Conservation (phyloP, 2,113 vertebrate genomes). For the Melanotaenia duboulayi region DNA sequence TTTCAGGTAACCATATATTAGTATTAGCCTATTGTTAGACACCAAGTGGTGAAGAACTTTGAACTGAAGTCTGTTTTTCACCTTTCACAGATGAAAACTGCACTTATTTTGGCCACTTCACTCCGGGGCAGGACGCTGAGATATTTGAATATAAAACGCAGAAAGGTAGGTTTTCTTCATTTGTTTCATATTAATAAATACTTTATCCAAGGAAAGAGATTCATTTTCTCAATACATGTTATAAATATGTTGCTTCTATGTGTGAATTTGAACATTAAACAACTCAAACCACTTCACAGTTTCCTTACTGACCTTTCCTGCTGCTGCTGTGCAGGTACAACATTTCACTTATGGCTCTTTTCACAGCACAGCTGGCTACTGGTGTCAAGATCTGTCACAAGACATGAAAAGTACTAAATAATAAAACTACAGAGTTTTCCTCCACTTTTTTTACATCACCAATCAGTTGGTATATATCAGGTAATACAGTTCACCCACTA, state of each 20-base stretch:
- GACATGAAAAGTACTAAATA: neutral
- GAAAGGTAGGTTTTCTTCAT: slow-evolving; percentile 85
- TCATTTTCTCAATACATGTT: neutral
- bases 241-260: neutral
- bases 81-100: slow-evolving; percentile 89
- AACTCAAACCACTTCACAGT: neutral
- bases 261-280: slow-evolving; percentile 28
- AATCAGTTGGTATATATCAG: neutral
- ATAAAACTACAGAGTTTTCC: neutral
- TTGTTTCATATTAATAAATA: neutral
- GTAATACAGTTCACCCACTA: neutral
- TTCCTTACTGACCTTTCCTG: slow-evolving; percentile 16
- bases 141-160: slow-evolving; percentile 95
- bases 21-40: too few relatives aligned
- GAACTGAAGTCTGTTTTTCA: slow-evolving; percentile 14
- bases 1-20: too few relatives aligned
- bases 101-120: slow-evolving; percentile 95
- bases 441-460: neutral
- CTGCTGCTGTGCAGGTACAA: neutral
- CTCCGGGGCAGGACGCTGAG: slow-evolving; percentile 87
- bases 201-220: neutral
- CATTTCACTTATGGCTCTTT: slow-evolving; percentile 29
- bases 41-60: neutral
- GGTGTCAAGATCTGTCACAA: slow-evolving; percentile 5
- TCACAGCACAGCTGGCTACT: neutral